Conservation (phyloP, 2,797 vertebrate species). For the Rhinogobio ventralis region DNA sequence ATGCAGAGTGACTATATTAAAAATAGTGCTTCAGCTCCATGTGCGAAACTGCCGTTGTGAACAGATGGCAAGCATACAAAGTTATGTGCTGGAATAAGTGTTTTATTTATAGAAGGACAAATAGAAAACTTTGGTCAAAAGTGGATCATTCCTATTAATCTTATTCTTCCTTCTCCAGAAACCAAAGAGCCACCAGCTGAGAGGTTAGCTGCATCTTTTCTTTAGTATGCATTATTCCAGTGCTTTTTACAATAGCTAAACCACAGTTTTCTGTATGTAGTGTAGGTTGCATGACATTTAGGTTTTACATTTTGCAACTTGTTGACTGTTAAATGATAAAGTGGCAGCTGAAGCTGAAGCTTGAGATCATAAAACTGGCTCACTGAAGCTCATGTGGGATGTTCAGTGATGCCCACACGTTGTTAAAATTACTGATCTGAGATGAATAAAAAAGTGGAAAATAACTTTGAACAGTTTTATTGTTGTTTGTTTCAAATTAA, state of each 20-base stretch:
- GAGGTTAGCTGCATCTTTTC: neutral
- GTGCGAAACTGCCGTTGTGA: neutral
- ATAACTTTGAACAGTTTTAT: neutral
- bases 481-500: neutral
- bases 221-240: neutral
- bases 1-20: neutral
- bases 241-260: neutral
- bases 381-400: slow-evolving; percentile 10
- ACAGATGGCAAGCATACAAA: slow-evolving; percentile 18
- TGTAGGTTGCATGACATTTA: neutral
- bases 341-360: slow-evolving; percentile 10
- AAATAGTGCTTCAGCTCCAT: neutral
- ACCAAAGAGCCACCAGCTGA: neutral
- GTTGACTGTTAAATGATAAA: neutral
- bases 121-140: neutral
- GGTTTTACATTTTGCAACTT: slow-evolving; percentile 6
- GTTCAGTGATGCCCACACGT: neutral
- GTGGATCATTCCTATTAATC: neutral
- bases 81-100: neutral
- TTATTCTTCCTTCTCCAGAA: neutral
- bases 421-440: slow-evolving; percentile 25
- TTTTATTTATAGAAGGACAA: slow-evolving; percentile 23
- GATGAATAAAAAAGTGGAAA: slow-evolving; percentile 12
- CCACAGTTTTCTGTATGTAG: neutral
- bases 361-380: slow-evolving; percentile 10